A percentile compares a stretch with the other conserved stretches of the same genome.
These are phyloP conservation scores for Apeltes quadracus DNA, from an alignment of 2,113 vertebrate genomes.

Conservation along the genomic window DNA sequence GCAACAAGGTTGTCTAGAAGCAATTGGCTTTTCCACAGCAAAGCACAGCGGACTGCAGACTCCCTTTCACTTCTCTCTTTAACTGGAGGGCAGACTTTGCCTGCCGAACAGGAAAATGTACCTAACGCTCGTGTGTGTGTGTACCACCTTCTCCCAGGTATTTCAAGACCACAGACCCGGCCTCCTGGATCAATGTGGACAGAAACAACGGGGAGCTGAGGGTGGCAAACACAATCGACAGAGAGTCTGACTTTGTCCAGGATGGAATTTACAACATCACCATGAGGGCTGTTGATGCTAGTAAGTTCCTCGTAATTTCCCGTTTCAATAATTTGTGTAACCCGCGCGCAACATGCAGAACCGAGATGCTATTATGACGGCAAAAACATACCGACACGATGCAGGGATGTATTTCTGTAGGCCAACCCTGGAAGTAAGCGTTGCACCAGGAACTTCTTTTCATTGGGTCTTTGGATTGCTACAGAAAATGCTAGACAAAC, in stretches of 20 bases:
- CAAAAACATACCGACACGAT: neutral
- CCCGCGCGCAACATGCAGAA: neutral
- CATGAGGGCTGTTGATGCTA: constrained; percentile 72
- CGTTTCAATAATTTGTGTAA: neutral
- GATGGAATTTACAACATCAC: constrained; percentile 77
- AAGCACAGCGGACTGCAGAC: neutral
- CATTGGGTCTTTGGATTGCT: neutral
- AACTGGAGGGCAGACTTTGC: constrained; percentile 52
- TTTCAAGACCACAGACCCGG: constrained; percentile 81
- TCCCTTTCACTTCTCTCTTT: neutral
- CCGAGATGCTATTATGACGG: too few species aligned
- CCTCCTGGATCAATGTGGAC: constrained; percentile 84
- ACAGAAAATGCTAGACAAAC: neutral
- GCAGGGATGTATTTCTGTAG: too few species aligned
- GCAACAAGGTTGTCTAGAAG: neutral
- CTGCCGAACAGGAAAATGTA: constrained; percentile 8
- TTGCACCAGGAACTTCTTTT: too few species aligned
- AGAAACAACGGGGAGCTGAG: constrained; percentile 80
- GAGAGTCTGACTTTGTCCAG: constrained; percentile 82
- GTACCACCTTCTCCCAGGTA: constrained; percentile 80
- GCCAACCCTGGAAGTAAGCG: too few species aligned
- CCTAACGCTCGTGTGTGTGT: constrained; percentile 5
- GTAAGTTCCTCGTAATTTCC: constrained; percentile 53
- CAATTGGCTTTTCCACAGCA: too few species aligned
- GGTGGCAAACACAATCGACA: constrained; percentile 83